Conservation (phyloP, 2,113 vertebrate genomes). For the Sula dactylatra region DNA sequence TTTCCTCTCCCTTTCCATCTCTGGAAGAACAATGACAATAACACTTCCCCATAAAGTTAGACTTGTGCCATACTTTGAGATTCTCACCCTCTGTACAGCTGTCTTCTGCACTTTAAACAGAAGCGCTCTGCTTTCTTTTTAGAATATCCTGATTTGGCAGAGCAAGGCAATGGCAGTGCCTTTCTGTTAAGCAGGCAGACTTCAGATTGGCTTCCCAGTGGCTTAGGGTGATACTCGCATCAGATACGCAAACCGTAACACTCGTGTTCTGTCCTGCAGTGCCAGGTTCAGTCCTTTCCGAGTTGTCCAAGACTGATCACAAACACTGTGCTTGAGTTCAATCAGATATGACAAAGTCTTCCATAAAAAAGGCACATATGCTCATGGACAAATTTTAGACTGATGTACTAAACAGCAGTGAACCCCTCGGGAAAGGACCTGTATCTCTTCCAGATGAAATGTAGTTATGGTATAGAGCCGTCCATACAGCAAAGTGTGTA, state of each 20-base stretch:
- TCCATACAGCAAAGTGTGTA: not conserved
- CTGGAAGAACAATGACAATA: not conserved
- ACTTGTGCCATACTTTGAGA: not conserved
- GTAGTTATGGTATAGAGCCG: not conserved
- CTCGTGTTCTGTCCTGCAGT: fast-evolving
- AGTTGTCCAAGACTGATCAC: not conserved
- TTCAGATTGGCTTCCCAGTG: not conserved
- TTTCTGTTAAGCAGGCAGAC: not conserved
- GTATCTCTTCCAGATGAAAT: not conserved
- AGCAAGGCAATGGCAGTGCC: not conserved
- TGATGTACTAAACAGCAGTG: fast-evolving
- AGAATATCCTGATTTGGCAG: not conserved
- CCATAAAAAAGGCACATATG: not conserved
- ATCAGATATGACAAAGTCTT: not conserved
- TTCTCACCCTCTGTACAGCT: not conserved
- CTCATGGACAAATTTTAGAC: not conserved
- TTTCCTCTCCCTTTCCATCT: not conserved
- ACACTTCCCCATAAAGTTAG: not conserved
- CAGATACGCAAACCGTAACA: fast-evolving
- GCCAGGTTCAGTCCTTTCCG: not conserved
- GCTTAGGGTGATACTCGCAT: not conserved
- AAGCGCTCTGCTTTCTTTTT: not conserved
- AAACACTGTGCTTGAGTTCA: fast-evolving
- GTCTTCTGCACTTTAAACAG: not conserved
- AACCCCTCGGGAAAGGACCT: not conserved